phyloP scores from a whole-genome alignment of 2,888 invertebrate species.

The Pseudoips prasinana region DNA sequence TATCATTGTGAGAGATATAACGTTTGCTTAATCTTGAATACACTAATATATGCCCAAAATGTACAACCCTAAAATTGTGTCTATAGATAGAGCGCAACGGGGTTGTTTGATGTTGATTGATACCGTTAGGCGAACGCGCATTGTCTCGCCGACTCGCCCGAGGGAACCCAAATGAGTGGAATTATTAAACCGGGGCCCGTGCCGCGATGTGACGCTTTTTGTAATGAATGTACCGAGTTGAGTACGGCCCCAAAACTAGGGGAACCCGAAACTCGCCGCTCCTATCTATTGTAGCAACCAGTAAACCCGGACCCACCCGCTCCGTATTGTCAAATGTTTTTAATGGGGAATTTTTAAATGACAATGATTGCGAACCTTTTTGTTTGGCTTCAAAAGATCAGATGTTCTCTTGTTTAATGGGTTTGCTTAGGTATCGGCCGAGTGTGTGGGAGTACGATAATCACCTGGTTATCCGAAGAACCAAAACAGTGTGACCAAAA shows the following conservation, averaged over 20 bases:
- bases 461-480: no score
- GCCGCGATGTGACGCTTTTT: conserved; percentile 75
- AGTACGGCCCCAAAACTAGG: conserved; percentile 28
- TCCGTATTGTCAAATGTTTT: conserved; percentile 52
- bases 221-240: conserved; percentile 68
- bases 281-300: conserved; percentile 53
- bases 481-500: no score
- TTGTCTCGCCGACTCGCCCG: conserved; percentile 67
- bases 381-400: conserved; percentile 34
- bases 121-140: conserved; percentile 76
- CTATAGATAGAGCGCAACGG: conserved; percentile 48
- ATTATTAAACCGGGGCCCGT: conserved; percentile 75
- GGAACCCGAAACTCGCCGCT: conserved; percentile 35
- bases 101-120: conserved; percentile 81
- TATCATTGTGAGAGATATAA: conserved; percentile 17
- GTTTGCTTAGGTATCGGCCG: conserved; percentile 3
- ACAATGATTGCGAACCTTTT: conserved; percentile 34
- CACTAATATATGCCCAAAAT: conserved; percentile 36
- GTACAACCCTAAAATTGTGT: conserved; percentile 54
- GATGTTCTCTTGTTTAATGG: conserved; percentile 34
- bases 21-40: conserved; percentile 21
- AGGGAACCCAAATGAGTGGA: conserved; percentile 76
- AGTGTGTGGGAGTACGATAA: no score
- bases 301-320: conserved; percentile 40
- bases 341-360: conserved; percentile 45